phyloP scores from a whole-genome alignment of 2,113 vertebrate species.

The Onychorhynchus coronatus region DNA sequence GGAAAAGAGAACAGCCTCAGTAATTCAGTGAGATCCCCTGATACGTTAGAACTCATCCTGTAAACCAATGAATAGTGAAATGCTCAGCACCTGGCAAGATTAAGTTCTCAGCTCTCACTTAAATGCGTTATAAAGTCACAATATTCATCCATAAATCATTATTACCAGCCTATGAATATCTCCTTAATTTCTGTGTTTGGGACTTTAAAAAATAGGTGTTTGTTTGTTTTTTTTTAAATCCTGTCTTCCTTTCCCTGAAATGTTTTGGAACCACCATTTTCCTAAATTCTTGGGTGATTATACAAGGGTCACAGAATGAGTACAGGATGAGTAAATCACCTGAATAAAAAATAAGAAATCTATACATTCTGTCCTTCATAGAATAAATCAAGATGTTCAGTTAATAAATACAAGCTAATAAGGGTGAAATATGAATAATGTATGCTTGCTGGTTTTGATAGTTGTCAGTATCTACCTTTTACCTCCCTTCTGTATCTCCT shows the following conservation, averaged over 20 bases:
- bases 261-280: neutral
- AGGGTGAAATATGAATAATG: neutral
- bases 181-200: neutral
- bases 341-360: neutral
- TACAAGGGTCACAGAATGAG: neutral
- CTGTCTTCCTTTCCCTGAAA: neutral
- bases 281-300: neutral
- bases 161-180: neutral
- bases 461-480: neutral
- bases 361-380: neutral
- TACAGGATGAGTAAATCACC: neutral
- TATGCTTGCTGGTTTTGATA: neutral
- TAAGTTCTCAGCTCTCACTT: neutral
- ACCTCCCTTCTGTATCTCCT: neutral
- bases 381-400: neutral
- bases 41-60: neutral
- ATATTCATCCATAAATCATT: neutral
- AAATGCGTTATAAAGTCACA: neutral
- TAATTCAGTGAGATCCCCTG: neutral
- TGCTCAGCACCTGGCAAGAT: neutral
- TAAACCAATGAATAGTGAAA: neutral
- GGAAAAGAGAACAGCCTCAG: neutral
- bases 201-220: neutral
- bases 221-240: neutral
- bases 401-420: neutral